These are phyloP conservation scores for Perdita meconis DNA, from an alignment of 2,888 invertebrate genomes.

Conservation along the genomic window DNA sequence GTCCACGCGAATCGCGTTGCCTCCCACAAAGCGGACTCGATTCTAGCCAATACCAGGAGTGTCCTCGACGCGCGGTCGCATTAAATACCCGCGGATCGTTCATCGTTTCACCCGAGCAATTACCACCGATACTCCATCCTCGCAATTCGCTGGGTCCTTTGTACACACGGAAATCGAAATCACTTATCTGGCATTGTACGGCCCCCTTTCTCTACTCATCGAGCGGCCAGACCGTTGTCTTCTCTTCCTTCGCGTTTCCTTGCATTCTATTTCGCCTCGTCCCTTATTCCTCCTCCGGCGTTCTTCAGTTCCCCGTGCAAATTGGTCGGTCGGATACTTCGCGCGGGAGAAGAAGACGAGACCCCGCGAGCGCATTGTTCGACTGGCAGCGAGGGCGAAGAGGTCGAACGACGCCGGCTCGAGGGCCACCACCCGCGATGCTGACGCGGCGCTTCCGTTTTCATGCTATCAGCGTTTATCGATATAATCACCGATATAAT, in stretches of 20 bases:
- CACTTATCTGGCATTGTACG: not conserved
- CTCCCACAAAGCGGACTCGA: conserved; percentile 3
- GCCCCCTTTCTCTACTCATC: not conserved
- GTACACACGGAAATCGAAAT: conserved; percentile 1
- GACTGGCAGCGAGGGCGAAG: conserved; percentile 55
- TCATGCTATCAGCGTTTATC: conserved; percentile 77
- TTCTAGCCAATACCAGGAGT: conserved; percentile 14
- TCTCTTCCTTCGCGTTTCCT: not conserved
- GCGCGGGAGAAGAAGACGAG: conserved; percentile 50
- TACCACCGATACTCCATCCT: conserved; percentile 12
- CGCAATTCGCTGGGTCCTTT: not conserved
- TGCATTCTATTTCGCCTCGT: too few relatives aligned
- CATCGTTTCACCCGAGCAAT: conserved; percentile 22
- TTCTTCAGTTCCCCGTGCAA: conserved; percentile 26
- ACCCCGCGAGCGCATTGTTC: conserved; percentile 61
- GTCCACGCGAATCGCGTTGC: not conserved
- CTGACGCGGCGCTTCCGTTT: conserved; percentile 77
- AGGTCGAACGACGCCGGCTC: conserved; percentile 52
- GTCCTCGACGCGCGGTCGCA: conserved; percentile 5
- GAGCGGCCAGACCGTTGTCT: not conserved
- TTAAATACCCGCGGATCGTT: conserved; percentile 20
- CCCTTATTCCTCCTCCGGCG: not conserved
- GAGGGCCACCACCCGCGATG: conserved; percentile 64
- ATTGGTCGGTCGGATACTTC: conserved; percentile 60
- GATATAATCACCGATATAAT: conserved; percentile 78